Percentiles rank a stretch among this genome's conserved stretches.
Conservation (phyloP, 2,888 invertebrate genomes). For the Aspidiotus destructor region DNA sequence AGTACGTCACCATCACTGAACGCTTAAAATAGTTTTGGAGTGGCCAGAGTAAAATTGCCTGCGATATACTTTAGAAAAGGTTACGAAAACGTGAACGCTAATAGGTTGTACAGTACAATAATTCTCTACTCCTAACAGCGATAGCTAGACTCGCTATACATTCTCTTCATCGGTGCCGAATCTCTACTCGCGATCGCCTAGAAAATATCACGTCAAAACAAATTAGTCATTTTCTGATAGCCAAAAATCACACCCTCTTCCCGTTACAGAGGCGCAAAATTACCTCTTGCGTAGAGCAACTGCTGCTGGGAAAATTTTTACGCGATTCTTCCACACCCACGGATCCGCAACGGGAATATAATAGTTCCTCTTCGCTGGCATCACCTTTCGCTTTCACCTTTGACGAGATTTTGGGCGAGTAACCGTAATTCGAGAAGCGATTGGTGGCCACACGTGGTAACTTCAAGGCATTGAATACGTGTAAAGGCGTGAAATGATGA, state of each 20-base stretch:
- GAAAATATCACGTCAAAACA: not conserved
- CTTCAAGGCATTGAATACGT: conserved; percentile 61
- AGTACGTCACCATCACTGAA: not conserved
- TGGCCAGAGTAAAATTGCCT: conserved; percentile 1
- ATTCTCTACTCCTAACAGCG: not conserved
- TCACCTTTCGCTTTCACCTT: not conserved
- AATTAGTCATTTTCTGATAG: not conserved
- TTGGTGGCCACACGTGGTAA: conserved; percentile 55
- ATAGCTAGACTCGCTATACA: conserved; percentile 4
- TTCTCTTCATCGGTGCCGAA: not conserved
- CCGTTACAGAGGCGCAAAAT: not conserved
- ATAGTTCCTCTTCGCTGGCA: conserved; percentile 35
- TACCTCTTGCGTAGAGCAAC: conserved; percentile 22
- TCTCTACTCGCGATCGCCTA: conserved; percentile 8
- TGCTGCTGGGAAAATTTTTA: conserved; percentile 18
- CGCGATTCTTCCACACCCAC: conserved; percentile 34
- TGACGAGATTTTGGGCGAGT: conserved; percentile 37
- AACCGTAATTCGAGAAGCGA: conserved; percentile 42
- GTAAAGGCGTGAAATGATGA: conserved; percentile 63
- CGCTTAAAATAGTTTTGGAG: not conserved
- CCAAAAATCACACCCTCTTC: too few relatives aligned
- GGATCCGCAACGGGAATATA: conserved; percentile 15
- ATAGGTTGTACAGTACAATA: not conserved
- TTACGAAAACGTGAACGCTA: not conserved
- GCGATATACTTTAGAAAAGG: not conserved